These are phyloP conservation scores for Dinocampus coccinellae DNA, from an alignment of 2,888 invertebrate species.

Conservation along the genomic window DNA sequence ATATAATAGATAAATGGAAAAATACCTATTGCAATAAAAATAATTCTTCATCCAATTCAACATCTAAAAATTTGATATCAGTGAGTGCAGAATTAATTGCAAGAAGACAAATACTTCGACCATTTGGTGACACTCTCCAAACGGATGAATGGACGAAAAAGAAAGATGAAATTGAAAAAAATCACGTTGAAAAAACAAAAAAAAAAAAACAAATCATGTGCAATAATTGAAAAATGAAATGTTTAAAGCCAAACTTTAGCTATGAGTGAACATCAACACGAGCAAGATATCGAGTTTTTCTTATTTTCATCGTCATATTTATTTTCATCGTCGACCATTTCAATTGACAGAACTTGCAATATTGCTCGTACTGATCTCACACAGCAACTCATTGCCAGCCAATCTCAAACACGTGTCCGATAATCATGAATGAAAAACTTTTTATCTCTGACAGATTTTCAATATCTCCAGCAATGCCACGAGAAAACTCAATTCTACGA, in stretches of 20 bases:
- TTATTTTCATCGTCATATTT: not conserved
- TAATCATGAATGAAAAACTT: not conserved
- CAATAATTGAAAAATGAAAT: not conserved
- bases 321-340: not conserved
- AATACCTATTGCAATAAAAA: not conserved
- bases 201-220: not conserved
- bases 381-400: not conserved
- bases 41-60: not conserved
- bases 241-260: not conserved
- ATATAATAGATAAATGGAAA: conserved; percentile 20
- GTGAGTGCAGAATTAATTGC: not conserved
- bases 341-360: not conserved
- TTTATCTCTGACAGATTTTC: not conserved
- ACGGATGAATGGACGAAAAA: not conserved
- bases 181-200: no score
- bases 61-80: not conserved
- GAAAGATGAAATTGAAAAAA: not conserved
- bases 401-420: not conserved
- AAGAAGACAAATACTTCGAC: not conserved
- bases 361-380: not conserved
- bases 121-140: not conserved
- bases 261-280: not conserved
- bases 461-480: not conserved
- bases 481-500: not conserved
- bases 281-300: not conserved